These are phyloP conservation scores for Actenoides hombroni DNA, from an alignment of 2,113 vertebrate species.

Conservation along the genomic window DNA sequence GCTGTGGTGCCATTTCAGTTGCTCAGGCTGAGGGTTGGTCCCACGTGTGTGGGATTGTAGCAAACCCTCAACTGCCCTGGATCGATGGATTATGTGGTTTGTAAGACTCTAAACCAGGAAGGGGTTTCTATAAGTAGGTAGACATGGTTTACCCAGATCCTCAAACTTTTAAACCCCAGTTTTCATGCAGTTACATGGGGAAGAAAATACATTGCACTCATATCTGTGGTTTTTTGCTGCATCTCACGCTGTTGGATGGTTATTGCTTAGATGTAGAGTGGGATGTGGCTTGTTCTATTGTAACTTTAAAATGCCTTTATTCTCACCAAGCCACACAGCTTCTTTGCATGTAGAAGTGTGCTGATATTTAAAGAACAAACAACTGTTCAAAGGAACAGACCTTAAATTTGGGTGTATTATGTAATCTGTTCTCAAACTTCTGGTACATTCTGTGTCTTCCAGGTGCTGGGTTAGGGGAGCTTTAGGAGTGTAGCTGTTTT, in stretches of 20 bases:
- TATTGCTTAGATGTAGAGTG: neutral
- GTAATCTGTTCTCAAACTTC: neutral
- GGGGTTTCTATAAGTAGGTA: neutral
- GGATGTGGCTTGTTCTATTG: neutral
- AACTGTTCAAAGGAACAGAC: neutral
- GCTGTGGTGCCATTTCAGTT: fast-evolving
- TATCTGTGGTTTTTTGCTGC: neutral
- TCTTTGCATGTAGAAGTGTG: neutral
- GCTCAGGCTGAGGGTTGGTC: neutral
- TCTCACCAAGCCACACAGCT: neutral
- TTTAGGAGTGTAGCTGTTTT: neutral
- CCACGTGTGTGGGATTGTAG: fast-evolving
- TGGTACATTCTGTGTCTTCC: neutral
- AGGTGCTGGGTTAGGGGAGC: neutral
- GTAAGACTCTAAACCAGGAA: neutral
- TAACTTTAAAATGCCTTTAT: neutral
- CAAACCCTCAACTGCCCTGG: neutral
- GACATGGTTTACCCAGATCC: neutral
- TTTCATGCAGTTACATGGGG: neutral
- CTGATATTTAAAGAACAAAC: neutral
- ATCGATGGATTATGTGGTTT: fast-evolving
- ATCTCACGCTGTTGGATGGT: fast-evolving
- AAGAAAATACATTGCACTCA: fast-evolving
- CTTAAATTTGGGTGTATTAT: neutral
- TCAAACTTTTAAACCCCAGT: fast-evolving